Evolutionary conservation across 2,888 invertebrate genomes (phyloP).

Genomic region (Candidula unifasciata): DNA sequence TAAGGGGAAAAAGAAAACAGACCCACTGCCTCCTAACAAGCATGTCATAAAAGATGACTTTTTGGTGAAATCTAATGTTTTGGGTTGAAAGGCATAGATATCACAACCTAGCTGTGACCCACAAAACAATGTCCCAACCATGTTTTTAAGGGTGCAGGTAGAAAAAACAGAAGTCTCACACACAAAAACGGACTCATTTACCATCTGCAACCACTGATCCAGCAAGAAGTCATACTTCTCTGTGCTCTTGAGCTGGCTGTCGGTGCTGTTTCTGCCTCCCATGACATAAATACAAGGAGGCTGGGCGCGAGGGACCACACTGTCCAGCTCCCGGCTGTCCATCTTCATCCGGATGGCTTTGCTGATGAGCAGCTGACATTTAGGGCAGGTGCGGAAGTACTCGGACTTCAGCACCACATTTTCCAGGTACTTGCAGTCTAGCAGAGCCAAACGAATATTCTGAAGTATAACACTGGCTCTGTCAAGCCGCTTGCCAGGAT

Average conservation of each 20-base stretch:
- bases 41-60: too few species aligned
- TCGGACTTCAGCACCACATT: slow-evolving; percentile 72
- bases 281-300: slow-evolving; percentile 76
- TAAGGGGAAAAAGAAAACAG: too few species aligned
- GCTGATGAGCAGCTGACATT: slow-evolving; percentile 74
- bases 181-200: slow-evolving; percentile 53
- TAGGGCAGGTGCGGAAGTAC: slow-evolving; percentile 73
- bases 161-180: too few species aligned
- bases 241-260: slow-evolving; percentile 75
- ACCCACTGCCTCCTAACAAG: too few species aligned
- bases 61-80: too few species aligned
- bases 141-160: too few species aligned
- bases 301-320: slow-evolving; percentile 70
- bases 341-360: slow-evolving; percentile 71
- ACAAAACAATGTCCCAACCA: too few species aligned
- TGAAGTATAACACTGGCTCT: slow-evolving; percentile 71
- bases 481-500: slow-evolving; percentile 60
- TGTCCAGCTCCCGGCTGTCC: slow-evolving; percentile 66
- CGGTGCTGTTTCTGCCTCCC: slow-evolving; percentile 74
- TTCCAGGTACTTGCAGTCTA: slow-evolving; percentile 72
- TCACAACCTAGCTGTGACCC: too few species aligned
- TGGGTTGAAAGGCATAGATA: too few species aligned
- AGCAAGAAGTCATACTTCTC: slow-evolving; percentile 74
- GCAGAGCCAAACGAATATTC: slow-evolving; percentile 71
- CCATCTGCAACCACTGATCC: slow-evolving; percentile 75